phyloP scores from a whole-genome alignment of 2,797 vertebrate species.

The Pangasius krempfi region DNA sequence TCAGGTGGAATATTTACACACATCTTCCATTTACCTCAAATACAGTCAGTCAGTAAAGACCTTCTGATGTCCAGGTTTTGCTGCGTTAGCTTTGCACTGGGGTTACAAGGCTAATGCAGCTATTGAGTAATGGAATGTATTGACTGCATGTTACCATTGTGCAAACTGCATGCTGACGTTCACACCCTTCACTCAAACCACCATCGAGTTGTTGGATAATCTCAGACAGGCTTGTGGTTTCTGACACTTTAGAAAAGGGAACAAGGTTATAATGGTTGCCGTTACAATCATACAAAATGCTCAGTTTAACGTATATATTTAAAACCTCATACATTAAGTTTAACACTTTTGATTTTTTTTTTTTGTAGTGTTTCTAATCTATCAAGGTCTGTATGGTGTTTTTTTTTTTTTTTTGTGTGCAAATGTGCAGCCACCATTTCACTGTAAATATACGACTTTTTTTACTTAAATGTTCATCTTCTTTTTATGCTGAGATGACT shows the following conservation, averaged over 20 bases:
- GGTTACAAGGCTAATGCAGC: not conserved
- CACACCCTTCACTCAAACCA: not conserved
- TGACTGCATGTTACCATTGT: slow-evolving; percentile 11
- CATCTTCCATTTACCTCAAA: not conserved
- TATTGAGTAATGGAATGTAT: not conserved
- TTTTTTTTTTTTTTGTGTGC: not conserved
- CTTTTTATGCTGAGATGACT: not conserved
- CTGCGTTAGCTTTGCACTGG: not conserved
- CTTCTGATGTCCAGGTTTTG: not conserved
- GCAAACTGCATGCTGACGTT: not conserved
- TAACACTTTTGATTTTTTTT: not conserved
- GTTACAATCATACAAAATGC: not conserved
- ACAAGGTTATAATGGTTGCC: not conserved
- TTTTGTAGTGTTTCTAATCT: not conserved
- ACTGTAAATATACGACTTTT: not conserved
- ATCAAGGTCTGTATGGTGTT: not conserved
- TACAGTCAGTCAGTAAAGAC: too few relatives aligned
- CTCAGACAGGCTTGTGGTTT: slow-evolving; percentile 6
- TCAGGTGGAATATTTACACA: too few relatives aligned
- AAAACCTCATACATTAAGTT: not conserved
- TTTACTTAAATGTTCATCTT: not conserved
- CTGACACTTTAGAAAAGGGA: not conserved
- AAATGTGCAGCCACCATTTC: not conserved
- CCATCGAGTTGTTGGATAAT: slow-evolving; percentile 9
- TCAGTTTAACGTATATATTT: not conserved